Percentiles rank a stretch among this genome's conserved stretches.
Evolutionary conservation across 53 echinoderm and acorn worm species (phyloP).

Genomic region (Astropecten irregularis): DNA sequence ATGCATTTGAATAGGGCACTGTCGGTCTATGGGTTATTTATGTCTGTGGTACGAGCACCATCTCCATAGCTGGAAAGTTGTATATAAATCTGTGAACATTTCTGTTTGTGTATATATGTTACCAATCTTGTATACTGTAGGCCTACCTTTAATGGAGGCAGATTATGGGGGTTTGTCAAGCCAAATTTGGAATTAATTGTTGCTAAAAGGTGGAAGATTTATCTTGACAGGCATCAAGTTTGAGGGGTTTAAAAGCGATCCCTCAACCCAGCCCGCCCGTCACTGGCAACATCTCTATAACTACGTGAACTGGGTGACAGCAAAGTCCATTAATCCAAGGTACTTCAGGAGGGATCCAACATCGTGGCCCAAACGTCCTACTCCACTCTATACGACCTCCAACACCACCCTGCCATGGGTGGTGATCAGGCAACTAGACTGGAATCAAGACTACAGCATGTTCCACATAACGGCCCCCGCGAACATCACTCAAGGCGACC

Average conservation of each 20-base stretch:
- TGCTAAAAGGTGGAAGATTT: too few relatives aligned
- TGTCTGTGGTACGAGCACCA: too few relatives aligned
- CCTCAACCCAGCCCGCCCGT: constrained; percentile 15
- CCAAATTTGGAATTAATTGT: too few relatives aligned
- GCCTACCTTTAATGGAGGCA: too few relatives aligned
- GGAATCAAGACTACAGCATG: not conserved
- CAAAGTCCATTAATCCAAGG: constrained; percentile 16
- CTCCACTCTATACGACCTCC: not conserved
- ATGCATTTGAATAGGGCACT: too few relatives aligned
- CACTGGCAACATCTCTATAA: constrained; percentile 4
- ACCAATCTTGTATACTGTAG: too few relatives aligned
- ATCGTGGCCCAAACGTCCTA: not conserved
- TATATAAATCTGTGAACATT: too few relatives aligned
- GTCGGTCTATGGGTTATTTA: too few relatives aligned
- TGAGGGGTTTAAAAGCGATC: constrained; percentile 16
- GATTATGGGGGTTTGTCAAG: too few relatives aligned
- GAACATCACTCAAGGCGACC: constrained; percentile 14
- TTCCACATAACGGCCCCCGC: not conserved
- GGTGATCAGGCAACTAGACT: not conserved
- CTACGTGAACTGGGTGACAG: constrained; percentile 13
- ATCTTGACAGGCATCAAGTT: constrained; percentile 38
- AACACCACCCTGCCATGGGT: constrained; percentile 21
- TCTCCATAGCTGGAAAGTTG: too few relatives aligned
- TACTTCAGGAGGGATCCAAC: not conserved
- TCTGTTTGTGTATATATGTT: too few relatives aligned